Conservation (phyloP, 1,140 invertebrate species). For the Drosophila saltans region DNA sequence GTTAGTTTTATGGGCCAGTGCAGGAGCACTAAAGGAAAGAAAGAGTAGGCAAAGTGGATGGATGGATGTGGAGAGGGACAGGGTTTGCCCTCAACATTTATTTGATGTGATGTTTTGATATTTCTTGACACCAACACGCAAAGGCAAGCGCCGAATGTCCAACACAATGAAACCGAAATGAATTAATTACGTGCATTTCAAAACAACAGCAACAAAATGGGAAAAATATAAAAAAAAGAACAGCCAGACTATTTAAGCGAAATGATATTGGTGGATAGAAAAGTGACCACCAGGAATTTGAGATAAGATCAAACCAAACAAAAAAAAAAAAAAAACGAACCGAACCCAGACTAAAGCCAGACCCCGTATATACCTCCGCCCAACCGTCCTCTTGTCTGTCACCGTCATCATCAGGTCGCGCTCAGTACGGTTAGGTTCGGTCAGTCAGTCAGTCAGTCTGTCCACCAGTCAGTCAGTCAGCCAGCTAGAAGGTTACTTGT, state of each 20-base stretch:
- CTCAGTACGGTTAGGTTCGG: neutral
- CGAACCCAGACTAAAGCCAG: conserved; percentile 44
- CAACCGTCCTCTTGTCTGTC: conserved; percentile 71
- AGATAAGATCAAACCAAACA: conserved; percentile 75
- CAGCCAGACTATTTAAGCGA: conserved; percentile 78
- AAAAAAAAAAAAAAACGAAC: conserved; percentile 15
- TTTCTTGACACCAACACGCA: conserved; percentile 83
- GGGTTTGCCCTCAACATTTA: conserved; percentile 74
- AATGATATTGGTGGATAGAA: conserved; percentile 81
- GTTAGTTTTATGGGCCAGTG: conserved; percentile 49
- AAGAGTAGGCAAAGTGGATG: conserved; percentile 26
- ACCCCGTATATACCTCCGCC: conserved; percentile 19
- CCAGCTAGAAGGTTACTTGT: neutral
- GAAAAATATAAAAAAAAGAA: conserved; percentile 45
- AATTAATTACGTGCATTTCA: conserved; percentile 82
- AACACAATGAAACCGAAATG: conserved; percentile 73
- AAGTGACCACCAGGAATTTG: conserved; percentile 81
- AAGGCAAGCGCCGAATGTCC: conserved; percentile 63
- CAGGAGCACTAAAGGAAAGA: neutral
- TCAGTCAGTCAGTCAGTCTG: neutral
- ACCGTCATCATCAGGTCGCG: conserved; percentile 55
- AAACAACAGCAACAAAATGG: conserved; percentile 56
- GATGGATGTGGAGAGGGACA: conserved; percentile 18
- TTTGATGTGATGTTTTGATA: conserved; percentile 83
- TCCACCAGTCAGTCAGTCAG: neutral